Conservation (phyloP, 2,113 vertebrate species). For the Cynocephalus volans region DNA sequence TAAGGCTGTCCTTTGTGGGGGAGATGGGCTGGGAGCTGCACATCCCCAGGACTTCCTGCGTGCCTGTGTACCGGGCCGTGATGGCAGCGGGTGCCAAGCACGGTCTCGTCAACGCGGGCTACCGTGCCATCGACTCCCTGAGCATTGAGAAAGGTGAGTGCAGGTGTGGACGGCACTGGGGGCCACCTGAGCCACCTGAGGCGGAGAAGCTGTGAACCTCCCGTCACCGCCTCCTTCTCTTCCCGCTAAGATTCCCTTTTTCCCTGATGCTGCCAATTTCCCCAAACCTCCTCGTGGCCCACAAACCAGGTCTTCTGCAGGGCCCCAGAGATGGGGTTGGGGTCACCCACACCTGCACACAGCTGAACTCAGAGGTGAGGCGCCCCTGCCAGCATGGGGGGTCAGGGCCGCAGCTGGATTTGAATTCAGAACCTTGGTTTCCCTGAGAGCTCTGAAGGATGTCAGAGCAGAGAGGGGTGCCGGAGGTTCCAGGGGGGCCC, state of each 20-base stretch:
- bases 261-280: accelerated
- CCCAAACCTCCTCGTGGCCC: accelerated
- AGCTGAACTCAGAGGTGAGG: too few relatives aligned
- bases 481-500: too few relatives aligned
- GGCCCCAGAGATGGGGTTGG: accelerated
- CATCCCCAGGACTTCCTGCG: conserved; percentile 91
- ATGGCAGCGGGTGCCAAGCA: conserved; percentile 93
- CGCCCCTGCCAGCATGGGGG: background rate
- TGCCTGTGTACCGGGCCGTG: conserved; percentile 94
- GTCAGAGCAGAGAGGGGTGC: too few relatives aligned
- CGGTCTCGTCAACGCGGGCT: conserved; percentile 94
- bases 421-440: background rate
- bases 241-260: accelerated
- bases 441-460: background rate
- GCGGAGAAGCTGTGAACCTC: too few relatives aligned
- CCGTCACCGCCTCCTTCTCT: background rate
- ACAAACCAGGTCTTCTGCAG: accelerated
- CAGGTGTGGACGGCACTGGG: accelerated
- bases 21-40: conserved; percentile 99
- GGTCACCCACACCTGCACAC: background rate
- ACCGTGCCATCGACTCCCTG: conserved; percentile 98
- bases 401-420: background rate
- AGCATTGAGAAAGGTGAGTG: conserved; percentile 97
- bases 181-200: background rate
- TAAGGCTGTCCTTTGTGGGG: conserved; percentile 96